Evolutionary conservation across 2,797 vertebrate genomes (phyloP), one percentile per base, ranked within the genome.

Genomic region (Enteromius trimaculatus): DNA sequence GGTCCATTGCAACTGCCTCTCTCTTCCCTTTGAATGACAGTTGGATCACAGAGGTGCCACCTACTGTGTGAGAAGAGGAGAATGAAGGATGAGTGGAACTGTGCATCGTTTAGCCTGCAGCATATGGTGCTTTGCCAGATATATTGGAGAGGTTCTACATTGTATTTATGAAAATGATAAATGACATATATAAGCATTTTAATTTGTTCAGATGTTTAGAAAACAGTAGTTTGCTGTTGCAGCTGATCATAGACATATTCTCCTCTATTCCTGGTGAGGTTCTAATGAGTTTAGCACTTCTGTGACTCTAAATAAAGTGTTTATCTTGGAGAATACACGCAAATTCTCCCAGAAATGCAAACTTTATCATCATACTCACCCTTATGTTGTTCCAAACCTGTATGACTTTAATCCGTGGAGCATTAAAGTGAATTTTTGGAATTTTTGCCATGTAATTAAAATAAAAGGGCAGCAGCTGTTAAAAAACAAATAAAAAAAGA

Each of bases 11-110:
- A 77, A 64, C 39, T 65, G 62, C 42, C 23, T 77, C 60, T 79
- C 42, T 49, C 29, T 79, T 79, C 29, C 34, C 77, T 66, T 51
- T 79, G 62, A 79, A 68, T 16, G 64, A 53, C 47, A 79, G 44
- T 17, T 49, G 23, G 76, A 65, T 78, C 60, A 47, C 76, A 78
- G 76, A 79, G 77, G 29, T 66, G 60, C 77, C 77, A 79, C 62
- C 77, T 66, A 66, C 77, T 37, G 44, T 49, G 44, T 23, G 11
- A 66, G 60, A 79, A 66, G 29, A 79, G 77, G 13, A 79, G 60
- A 65, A 51, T 37, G 44, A 79, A 66, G 29, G 44, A 31, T 34
- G 62, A 51, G 44, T 79, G 26, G 29, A 66, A 34, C 17, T 31
- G 74, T 60, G 74, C 2, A 60, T 79, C 62, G 44, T 79, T 79